These are phyloP conservation scores for Odontothrips loti DNA, from an alignment of 2,888 invertebrate species.

Conservation along the genomic window DNA sequence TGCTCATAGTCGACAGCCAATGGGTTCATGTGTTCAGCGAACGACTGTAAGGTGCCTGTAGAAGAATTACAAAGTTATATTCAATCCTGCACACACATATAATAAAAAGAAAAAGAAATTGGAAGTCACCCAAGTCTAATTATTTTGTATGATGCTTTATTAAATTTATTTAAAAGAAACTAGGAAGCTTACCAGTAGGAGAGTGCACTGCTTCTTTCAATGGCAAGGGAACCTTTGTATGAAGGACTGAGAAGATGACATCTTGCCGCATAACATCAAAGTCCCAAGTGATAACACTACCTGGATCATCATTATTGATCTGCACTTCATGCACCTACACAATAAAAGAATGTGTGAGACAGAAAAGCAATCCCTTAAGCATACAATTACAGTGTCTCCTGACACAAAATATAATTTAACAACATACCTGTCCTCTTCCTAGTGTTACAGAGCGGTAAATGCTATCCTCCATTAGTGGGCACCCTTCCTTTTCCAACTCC, in stretches of 20 bases:
- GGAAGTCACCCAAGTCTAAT: too few relatives aligned
- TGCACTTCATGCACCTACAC: slow-evolving; percentile 68
- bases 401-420: slow-evolving; percentile 13
- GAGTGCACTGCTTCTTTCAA: not conserved
- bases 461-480: slow-evolving; percentile 59
- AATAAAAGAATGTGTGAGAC: slow-evolving; percentile 29
- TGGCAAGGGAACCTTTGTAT: slow-evolving; percentile 42
- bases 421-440: slow-evolving; percentile 54
- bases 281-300: slow-evolving; percentile 93
- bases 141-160: too few relatives aligned
- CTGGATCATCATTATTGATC: slow-evolving; percentile 74
- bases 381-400: too few relatives aligned
- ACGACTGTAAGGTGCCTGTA: slow-evolving; percentile 34
- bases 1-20: slow-evolving; percentile 33
- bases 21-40: slow-evolving; percentile 38
- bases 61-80: not conserved
- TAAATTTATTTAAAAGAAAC: not conserved
- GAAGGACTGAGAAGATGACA: slow-evolving; percentile 74
- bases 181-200: not conserved
- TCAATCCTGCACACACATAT: not conserved
- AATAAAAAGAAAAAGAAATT: not conserved
- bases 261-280: slow-evolving; percentile 90
- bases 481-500: slow-evolving; percentile 48
- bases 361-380: slow-evolving; percentile 24
- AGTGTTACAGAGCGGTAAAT: slow-evolving; percentile 66